Evolutionary conservation across 2,888 invertebrate species (phyloP), one percentile per base, ranked within the genome.

Genomic region (Creontiades dilutus): DNA sequence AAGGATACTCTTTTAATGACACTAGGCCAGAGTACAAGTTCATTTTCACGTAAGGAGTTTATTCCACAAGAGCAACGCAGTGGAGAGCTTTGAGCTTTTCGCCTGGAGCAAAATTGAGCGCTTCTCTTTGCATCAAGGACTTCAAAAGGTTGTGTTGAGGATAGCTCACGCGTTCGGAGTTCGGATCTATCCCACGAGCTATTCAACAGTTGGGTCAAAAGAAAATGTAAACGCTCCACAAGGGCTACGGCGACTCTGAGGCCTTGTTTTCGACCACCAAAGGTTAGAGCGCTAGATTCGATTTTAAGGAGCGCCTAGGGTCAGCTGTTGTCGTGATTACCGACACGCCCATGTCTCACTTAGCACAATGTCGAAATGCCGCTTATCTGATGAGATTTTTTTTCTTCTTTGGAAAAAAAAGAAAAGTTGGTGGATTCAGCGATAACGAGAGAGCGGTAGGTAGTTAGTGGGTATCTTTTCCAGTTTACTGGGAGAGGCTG

Each of bases 401-500:
- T 61, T 61, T 3, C 7, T 52, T 16, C n/a, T n/a, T n/a, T n/a
- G n/a, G n/a, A n/a, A 12, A 52, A 11, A 11, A 11, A 14, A 14
- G 11, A 14, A 52, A 16, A 3, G 12, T 52, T 37, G 37, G 37
- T 37, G 37, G 7, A 7, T 14, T 5, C 12, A 52, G 3, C 52
- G 52, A 52, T 12, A 16, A 52, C 52, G 52, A 52, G 12, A 2
- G 52, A 16, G 52, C 52, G 11, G 52, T 16, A 16, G 12, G 52
- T 52, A 61, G 16, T 61, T 61, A 37, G 52, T 5, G 52, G 52
- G 13, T 52, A 52, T 13, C 1, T 61, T 61, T 61, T 61, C 9
- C 61, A 5, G 61, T 16, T 61, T 19, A 61, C 61, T 61, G 61
- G 61, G 19, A 61, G 61, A 61, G 61, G 61, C 61, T n/a, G 61